These are phyloP conservation scores for Dynastes tityus DNA, from an alignment of 2,888 invertebrate species.

Conservation along the genomic window DNA sequence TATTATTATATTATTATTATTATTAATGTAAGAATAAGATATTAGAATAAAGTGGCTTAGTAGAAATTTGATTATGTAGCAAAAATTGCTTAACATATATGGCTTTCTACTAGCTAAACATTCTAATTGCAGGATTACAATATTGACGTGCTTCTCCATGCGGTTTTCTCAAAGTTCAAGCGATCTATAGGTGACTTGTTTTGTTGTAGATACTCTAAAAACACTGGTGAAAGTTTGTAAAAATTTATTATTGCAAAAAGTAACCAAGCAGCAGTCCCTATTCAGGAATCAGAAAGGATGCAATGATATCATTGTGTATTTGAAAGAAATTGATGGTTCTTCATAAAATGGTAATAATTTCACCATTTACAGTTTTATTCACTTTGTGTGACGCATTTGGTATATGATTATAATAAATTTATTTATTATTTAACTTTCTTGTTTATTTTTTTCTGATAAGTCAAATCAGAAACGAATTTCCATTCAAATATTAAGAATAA, in stretches of 20 bases:
- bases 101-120: no score
- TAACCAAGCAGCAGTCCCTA: constrained; percentile 74
- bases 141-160: not conserved
- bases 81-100: no score
- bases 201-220: constrained; percentile 66
- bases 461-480: no score
- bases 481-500: no score
- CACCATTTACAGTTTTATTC: not conserved
- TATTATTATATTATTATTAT: no score
- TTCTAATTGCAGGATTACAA: no score
- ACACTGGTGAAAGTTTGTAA: constrained; percentile 74
- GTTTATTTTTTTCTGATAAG: no score
- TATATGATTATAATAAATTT: not conserved
- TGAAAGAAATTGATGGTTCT: constrained; percentile 42
- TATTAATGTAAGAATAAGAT: no score
- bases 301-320: constrained; percentile 61
- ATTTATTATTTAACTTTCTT: not conserved
- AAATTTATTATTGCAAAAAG: constrained; percentile 73
- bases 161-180: no score
- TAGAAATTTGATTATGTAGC: no score
- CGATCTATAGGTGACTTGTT: not conserved
- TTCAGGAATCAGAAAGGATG: constrained; percentile 76
- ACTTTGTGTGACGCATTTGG: constrained; percentile 11
- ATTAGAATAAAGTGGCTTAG: no score
- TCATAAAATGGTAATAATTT: not conserved